Conservation (phyloP, 2,797 vertebrate species). For the Sciurus carolinensis region DNA sequence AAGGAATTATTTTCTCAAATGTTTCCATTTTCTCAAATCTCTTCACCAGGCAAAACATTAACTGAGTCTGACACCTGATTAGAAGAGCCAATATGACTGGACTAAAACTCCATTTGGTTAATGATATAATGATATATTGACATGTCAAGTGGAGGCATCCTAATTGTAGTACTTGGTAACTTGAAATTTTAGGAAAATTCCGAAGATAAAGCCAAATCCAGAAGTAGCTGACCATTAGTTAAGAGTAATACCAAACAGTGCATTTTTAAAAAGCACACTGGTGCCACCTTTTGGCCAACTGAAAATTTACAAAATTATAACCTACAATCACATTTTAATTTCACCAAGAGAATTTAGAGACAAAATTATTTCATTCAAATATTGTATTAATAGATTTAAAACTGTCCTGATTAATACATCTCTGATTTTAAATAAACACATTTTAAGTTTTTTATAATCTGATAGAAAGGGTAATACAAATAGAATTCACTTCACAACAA, state of each 20-base stretch:
- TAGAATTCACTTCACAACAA: constrained; percentile 56
- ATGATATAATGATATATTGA: not conserved
- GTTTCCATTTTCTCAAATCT: not conserved
- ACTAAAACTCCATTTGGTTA: constrained; percentile 53
- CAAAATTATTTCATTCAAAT: constrained; percentile 55
- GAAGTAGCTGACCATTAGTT: not conserved
- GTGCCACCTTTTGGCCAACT: constrained; percentile 82
- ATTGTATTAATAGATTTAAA: constrained; percentile 51
- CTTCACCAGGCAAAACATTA: not conserved
- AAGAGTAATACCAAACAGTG: constrained; percentile 2
- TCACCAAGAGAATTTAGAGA: constrained; percentile 41
- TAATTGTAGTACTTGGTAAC: not conserved
- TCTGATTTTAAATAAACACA: constrained; percentile 57
- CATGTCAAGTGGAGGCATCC: constrained; percentile 21
- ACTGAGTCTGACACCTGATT: not conserved
- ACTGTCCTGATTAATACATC: not conserved
- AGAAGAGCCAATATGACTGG: not conserved
- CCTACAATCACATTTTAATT: constrained; percentile 29
- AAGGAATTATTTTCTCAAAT: not conserved
- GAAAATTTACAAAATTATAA: constrained; percentile 52
- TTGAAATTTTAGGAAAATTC: constrained; percentile 1
- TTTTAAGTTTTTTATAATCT: constrained; percentile 48
- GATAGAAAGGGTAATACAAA: constrained; percentile 8
- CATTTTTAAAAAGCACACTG: constrained; percentile 52
- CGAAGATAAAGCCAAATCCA: not conserved